These are phyloP conservation scores for Melikaiella ostensackeni DNA, from an alignment of 2,888 invertebrate genomes.

Conservation along the genomic window DNA sequence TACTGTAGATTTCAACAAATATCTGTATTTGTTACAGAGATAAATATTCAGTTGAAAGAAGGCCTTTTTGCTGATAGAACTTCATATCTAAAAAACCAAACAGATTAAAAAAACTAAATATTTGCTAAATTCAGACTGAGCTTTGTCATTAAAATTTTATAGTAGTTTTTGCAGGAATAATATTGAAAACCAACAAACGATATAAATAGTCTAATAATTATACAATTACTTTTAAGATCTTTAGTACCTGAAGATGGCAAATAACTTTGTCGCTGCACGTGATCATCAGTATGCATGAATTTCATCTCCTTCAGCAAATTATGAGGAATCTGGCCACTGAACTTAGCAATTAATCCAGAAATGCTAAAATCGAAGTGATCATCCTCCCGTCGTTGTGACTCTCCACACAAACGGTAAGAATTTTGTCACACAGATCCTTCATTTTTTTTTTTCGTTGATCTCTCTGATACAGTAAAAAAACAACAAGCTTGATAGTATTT, in stretches of 20 bases:
- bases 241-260: slow-evolving; percentile 88
- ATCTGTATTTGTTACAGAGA: slow-evolving; percentile 89
- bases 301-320: slow-evolving; percentile 86
- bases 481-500: slow-evolving; percentile 91
- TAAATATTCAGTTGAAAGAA: slow-evolving; percentile 88
- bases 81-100: slow-evolving; percentile 80
- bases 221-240: slow-evolving; percentile 1
- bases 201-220: slow-evolving; percentile 8
- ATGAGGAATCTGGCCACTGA: slow-evolving; percentile 85
- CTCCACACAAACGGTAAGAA: slow-evolving; percentile 87
- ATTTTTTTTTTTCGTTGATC: slow-evolving; percentile 80
- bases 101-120: too few species aligned
- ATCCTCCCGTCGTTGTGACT: slow-evolving; percentile 89
- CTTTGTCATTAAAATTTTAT: too few species aligned
- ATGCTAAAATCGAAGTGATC: slow-evolving; percentile 90
- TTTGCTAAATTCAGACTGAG: too few species aligned
- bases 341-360: slow-evolving; percentile 89
- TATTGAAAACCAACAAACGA: too few species aligned
- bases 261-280: slow-evolving; percentile 91
- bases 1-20: slow-evolving; percentile 90
- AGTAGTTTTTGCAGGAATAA: too few species aligned
- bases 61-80: slow-evolving; percentile 82
- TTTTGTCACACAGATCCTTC: slow-evolving; percentile 83
- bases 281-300: slow-evolving; percentile 89
- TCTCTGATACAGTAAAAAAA: slow-evolving; percentile 86